Percentiles rank a stretch among this genome's conserved stretches.
Evolutionary conservation across 2,888 invertebrate species (phyloP).

Genomic region (Leptothorax acervorum): DNA sequence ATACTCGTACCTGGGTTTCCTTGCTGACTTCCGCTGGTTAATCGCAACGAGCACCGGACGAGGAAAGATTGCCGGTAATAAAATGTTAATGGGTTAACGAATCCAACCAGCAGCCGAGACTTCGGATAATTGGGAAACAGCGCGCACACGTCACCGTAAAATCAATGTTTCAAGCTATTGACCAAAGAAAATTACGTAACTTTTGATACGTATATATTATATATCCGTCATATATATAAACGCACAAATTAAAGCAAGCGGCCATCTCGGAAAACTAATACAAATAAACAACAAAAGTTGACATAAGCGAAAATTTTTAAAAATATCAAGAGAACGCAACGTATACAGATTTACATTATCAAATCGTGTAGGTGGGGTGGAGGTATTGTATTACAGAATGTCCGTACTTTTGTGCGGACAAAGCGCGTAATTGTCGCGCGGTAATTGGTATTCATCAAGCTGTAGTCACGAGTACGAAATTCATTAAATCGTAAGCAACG

Average conservation of each 20-base stretch:
- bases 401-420: background rate
- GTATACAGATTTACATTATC: background rate
- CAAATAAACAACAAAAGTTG: background rate
- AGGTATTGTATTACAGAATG: background rate
- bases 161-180: background rate
- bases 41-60: constrained; percentile 38
- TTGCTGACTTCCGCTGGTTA: constrained; percentile 43
- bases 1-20: constrained; percentile 47
- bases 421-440: constrained; percentile 11
- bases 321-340: background rate
- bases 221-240: background rate
- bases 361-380: background rate
- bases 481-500: constrained; percentile 27
- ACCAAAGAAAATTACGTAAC: background rate
- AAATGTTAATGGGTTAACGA: constrained; percentile 80
- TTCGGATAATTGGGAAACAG: constrained; percentile 46
- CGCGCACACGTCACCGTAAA: background rate
- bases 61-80: constrained; percentile 77
- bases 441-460: constrained; percentile 35
- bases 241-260: background rate
- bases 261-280: background rate
- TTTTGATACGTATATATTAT: background rate
- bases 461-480: constrained; percentile 21
- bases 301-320: background rate
- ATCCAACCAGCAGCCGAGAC: constrained; percentile 55